These are phyloP conservation scores for Battus philenor DNA, from an alignment of 1,140 invertebrate species.

Conservation along the genomic window DNA sequence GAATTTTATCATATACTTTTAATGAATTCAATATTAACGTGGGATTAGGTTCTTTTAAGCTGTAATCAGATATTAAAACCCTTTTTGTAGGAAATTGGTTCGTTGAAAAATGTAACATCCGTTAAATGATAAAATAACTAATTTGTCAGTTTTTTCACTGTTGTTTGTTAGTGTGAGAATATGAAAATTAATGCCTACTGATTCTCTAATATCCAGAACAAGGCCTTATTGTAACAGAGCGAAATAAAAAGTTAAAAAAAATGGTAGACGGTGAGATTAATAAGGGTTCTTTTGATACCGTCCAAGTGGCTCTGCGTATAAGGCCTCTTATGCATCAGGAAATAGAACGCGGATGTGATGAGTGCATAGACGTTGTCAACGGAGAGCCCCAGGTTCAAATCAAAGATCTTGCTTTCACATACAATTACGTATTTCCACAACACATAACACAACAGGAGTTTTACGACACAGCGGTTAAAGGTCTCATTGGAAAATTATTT, in stretches of 20 bases:
- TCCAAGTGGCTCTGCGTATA: conserved; percentile 87
- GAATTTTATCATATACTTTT: neutral
- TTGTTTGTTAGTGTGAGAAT: neutral
- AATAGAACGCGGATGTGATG: conserved; percentile 80
- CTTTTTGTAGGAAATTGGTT: neutral
- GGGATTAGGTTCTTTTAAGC: neutral
- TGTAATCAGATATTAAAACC: neutral
- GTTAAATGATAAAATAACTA: neutral
- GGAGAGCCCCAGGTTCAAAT: conserved; percentile 84
- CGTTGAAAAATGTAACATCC: neutral
- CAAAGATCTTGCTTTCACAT: conserved; percentile 89
- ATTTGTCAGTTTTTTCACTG: neutral
- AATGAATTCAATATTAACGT: neutral
- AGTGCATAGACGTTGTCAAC: conserved; percentile 79
- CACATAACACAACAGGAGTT: conserved; percentile 83
- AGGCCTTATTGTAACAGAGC: neutral
- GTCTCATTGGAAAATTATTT: conserved; percentile 87
- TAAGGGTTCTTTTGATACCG: conserved; percentile 65
- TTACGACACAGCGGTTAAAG: conserved; percentile 85
- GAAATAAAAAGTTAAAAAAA: conserved; percentile 20
- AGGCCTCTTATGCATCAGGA: conserved; percentile 87
- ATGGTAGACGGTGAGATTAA: conserved; percentile 50
- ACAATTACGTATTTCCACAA: conserved; percentile 89
- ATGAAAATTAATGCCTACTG: neutral
- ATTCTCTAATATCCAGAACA: neutral